Conservation (phyloP, 2,797 vertebrate genomes). For the Falco cherrug region DNA sequence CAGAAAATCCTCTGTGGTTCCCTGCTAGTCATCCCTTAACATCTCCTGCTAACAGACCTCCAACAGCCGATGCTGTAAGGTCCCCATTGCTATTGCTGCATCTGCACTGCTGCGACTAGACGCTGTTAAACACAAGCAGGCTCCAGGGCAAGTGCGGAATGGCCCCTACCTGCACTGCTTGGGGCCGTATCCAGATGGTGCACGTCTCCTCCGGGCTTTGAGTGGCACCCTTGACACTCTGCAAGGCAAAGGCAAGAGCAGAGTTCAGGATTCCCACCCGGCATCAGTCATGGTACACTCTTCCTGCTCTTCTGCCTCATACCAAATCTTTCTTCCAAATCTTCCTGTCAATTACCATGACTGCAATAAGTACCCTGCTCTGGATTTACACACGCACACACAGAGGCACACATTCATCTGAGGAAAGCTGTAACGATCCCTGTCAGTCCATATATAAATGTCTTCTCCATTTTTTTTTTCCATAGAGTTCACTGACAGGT, state of each 20-base stretch:
- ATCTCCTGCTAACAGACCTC: not conserved
- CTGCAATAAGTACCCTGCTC: not conserved
- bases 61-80: rapidly evolving
- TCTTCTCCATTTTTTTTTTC: not conserved
- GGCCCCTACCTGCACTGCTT: not conserved
- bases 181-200: not conserved
- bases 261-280: not conserved
- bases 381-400: not conserved
- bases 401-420: not conserved
- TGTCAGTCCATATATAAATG: not conserved
- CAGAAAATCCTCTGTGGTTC: not conserved
- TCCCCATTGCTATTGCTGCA: not conserved
- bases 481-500: not conserved
- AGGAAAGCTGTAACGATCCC: not conserved
- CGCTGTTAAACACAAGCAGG: not conserved
- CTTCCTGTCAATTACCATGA: not conserved
- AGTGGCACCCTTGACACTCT: not conserved
- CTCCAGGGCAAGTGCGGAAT: not conserved
- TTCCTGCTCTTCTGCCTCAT: not conserved
- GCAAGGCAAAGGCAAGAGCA: not conserved
- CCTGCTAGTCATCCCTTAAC: not conserved
- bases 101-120: not conserved
- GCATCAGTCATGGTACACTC: not conserved
- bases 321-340: not conserved
- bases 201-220: not conserved